Conservation (phyloP, 2,797 vertebrate genomes). For the Ctenochaetus hawaiiensis region DNA sequence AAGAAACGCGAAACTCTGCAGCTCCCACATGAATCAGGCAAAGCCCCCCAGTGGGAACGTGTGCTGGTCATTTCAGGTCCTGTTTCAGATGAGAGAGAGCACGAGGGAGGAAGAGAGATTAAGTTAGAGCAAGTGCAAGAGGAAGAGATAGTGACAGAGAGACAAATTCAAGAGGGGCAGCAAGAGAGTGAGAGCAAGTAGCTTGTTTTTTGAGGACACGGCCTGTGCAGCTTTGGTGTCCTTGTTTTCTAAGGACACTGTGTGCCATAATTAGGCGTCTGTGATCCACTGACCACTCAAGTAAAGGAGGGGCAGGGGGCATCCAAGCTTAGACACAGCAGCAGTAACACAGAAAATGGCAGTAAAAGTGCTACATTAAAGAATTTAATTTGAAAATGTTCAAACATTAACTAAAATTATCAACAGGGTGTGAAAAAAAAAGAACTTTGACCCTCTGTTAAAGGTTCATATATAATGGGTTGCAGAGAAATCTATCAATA, state of each 20-base stretch:
- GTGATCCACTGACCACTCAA: conserved; percentile 14
- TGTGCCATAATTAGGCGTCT: conserved; percentile 40
- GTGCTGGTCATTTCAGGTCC: conserved; percentile 73
- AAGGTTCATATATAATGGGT: too few relatives aligned
- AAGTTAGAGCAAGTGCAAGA: conserved; percentile 30
- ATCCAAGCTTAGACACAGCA: too few relatives aligned
- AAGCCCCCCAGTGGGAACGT: conserved; percentile 69
- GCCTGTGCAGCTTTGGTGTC: conserved; percentile 33
- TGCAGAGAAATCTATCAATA: too few relatives aligned
- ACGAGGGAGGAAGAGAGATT: conserved; percentile 30
- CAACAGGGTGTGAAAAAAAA: too few relatives aligned
- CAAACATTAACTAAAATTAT: too few relatives aligned
- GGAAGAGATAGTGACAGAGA: conserved; percentile 36
- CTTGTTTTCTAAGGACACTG: conserved; percentile 55
- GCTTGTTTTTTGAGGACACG: conserved; percentile 44
- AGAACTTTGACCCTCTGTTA: too few relatives aligned
- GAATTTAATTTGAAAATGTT: too few relatives aligned
- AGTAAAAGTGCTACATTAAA: too few relatives aligned
- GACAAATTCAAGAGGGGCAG: conserved; percentile 15
- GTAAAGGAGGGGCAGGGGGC: too few relatives aligned
- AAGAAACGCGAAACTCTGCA: conserved; percentile 68
- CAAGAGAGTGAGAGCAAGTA: conserved; percentile 19
- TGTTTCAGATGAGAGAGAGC: conserved; percentile 18
- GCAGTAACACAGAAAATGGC: too few relatives aligned
- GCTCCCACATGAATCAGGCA: conserved; percentile 68